Evolutionary conservation across 2,113 vertebrate genomes (phyloP).

Genomic region (Callorhinus ursinus): DNA sequence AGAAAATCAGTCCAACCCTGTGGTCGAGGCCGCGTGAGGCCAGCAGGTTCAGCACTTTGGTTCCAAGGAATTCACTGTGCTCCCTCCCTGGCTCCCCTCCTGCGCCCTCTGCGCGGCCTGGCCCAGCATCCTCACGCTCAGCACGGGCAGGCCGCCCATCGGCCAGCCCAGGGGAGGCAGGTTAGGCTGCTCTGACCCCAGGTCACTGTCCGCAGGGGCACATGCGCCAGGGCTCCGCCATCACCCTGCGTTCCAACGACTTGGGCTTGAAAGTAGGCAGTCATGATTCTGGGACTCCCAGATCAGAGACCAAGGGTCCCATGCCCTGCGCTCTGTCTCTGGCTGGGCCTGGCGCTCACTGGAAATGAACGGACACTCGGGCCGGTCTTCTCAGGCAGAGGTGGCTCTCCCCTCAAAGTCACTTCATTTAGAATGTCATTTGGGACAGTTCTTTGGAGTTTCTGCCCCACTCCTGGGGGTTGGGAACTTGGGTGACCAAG

Average conservation of each 20-base stretch:
- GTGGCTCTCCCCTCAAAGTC: fast-evolving
- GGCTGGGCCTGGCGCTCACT: fast-evolving
- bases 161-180: fast-evolving
- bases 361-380: fast-evolving
- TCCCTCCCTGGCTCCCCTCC: too few species aligned
- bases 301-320: fast-evolving
- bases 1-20: not conserved
- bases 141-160: fast-evolving
- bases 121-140: fast-evolving
- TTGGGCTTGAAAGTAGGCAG: not conserved
- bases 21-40: fast-evolving
- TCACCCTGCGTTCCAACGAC: not conserved
- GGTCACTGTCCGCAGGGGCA: fast-evolving
- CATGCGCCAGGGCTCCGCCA: fast-evolving
- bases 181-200: fast-evolving
- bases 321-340: fast-evolving
- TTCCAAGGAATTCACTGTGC: fast-evolving
- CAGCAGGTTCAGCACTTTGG: not conserved
- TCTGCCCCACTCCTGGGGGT: not conserved
- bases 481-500: fast-evolving
- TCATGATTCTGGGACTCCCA: fast-evolving
- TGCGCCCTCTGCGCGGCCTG: not conserved
- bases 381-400: fast-evolving
- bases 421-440: not conserved
- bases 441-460: fast-evolving